These are phyloP conservation scores for Colostygia pectinataria DNA, from an alignment of 2,888 invertebrate species.

Conservation along the genomic window DNA sequence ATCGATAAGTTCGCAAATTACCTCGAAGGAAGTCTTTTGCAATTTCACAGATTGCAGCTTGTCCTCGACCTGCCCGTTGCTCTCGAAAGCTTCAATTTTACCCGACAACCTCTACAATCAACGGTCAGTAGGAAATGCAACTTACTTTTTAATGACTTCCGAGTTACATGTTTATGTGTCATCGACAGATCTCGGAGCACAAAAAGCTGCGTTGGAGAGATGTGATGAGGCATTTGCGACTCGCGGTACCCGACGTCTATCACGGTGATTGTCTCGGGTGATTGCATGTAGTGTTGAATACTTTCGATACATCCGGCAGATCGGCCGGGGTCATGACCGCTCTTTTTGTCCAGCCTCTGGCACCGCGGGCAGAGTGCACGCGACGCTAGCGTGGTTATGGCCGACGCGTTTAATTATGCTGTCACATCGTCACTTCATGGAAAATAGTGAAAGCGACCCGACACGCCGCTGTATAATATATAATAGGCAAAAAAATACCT, in stretches of 20 bases:
- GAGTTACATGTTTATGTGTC: slow-evolving; percentile 25
- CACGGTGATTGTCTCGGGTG: slow-evolving; percentile 34
- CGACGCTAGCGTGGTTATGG: slow-evolving; percentile 73
- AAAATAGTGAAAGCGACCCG: slow-evolving; percentile 75
- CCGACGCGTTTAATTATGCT: slow-evolving; percentile 80
- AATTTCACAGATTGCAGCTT: slow-evolving; percentile 32
- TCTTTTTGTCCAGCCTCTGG: slow-evolving; percentile 67
- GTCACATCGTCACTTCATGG: slow-evolving; percentile 78
- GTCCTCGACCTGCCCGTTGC: slow-evolving; percentile 35
- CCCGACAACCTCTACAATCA: slow-evolving; percentile 35
- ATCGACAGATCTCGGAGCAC: slow-evolving; percentile 10
- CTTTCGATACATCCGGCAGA: slow-evolving; percentile 80
- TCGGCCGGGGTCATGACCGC: slow-evolving; percentile 72
- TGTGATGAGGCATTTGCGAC: slow-evolving; percentile 22
- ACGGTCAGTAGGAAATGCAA: slow-evolving; percentile 35
- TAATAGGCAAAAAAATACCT: slow-evolving; percentile 56
- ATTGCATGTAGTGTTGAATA: slow-evolving; percentile 58
- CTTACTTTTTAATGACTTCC: slow-evolving; percentile 36
- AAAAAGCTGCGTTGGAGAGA: slow-evolving; percentile 21
- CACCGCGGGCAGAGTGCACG: slow-evolving; percentile 50
- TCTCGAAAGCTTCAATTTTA: slow-evolving; percentile 38
- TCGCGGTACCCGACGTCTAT: slow-evolving; percentile 22
- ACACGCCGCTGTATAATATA: slow-evolving; percentile 56
- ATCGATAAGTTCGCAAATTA: slow-evolving; percentile 30
- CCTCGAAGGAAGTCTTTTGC: slow-evolving; percentile 36